Conservation (phyloP, 1,140 invertebrate species). For the Ostrea denselamellosa region DNA sequence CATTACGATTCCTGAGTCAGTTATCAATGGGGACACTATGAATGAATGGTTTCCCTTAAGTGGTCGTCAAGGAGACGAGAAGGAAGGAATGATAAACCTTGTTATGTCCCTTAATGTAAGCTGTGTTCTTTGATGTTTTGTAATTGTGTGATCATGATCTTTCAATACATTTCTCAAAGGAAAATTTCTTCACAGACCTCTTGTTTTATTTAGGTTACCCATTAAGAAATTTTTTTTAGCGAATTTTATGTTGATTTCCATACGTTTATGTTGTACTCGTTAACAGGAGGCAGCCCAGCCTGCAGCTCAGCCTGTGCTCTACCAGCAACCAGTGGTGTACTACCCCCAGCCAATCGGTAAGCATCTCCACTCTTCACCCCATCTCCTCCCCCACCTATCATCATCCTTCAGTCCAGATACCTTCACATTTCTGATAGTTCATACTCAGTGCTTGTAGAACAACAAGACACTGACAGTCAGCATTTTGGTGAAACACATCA, state of each 20-base stretch:
- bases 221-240: too few species aligned
- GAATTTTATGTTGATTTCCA: too few species aligned
- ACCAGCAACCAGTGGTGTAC: conserved; percentile 50
- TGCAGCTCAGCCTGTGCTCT: conserved; percentile 34
- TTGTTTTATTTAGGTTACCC: too few species aligned
- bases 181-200: too few species aligned
- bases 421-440: background rate
- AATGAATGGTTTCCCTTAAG: conserved; percentile 96
- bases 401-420: background rate
- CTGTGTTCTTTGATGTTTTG: conserved; percentile 47
- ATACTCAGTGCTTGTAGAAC: background rate
- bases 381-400: background rate
- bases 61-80: conserved; percentile 94
- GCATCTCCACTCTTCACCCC: conserved; percentile 11
- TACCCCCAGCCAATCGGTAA: conserved; percentile 50
- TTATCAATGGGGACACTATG: conserved; percentile 91
- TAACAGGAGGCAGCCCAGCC: conserved; percentile 17
- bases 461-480: too few species aligned
- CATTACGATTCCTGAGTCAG: conserved; percentile 87
- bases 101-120: conserved; percentile 84
- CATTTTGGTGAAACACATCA: too few species aligned
- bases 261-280: too few species aligned
- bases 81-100: conserved; percentile 89
- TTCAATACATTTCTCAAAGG: too few species aligned
- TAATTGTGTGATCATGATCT: too few species aligned